phyloP scores from a whole-genome alignment of 2,888 invertebrate species.

The Oscheius sp. region DNA sequence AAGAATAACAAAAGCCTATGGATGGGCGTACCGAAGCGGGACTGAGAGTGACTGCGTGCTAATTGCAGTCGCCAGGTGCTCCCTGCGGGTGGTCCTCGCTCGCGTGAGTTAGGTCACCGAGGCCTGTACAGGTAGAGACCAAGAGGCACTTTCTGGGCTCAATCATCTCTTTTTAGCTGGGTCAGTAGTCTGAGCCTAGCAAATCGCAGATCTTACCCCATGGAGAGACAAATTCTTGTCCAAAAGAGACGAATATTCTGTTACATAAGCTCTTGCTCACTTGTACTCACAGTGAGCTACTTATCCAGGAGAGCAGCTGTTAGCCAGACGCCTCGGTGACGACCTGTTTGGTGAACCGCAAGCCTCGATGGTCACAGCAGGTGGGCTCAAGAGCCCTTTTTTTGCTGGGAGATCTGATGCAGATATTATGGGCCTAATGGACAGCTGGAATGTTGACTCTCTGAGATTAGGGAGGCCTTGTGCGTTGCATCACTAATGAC shows the following conservation, averaged over 20 bases:
- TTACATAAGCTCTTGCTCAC: no score
- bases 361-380: background rate
- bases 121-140: background rate
- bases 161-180: no score
- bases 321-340: background rate
- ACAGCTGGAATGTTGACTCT: background rate
- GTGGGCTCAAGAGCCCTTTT: background rate
- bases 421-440: background rate
- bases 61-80: slow-evolving; percentile 28
- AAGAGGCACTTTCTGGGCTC: background rate
- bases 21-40: background rate
- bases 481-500: background rate
- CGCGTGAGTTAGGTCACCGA: background rate
- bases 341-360: background rate
- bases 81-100: slow-evolving; percentile 21
- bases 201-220: no score
- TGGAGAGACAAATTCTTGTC: no score
- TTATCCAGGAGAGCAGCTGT: background rate
- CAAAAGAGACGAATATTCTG: no score
- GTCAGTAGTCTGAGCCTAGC: background rate
- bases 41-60: slow-evolving; percentile 23
- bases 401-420: no score
- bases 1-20: background rate
- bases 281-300: background rate
- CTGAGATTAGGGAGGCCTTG: background rate